Conservation (phyloP, 1,140 invertebrate genomes). For the Lithobius niger region DNA sequence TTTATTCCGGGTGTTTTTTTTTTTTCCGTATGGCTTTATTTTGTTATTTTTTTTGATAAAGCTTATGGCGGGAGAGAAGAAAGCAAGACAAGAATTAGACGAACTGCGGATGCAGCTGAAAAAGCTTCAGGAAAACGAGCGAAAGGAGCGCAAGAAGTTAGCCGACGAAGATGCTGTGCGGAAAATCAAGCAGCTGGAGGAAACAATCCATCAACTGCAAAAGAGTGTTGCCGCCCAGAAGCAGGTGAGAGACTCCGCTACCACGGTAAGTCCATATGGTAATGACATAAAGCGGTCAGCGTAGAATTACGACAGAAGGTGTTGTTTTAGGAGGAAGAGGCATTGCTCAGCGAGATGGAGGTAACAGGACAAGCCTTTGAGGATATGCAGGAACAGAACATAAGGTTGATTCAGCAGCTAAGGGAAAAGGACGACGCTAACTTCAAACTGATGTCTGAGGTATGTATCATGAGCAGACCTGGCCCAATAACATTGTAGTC, state of each 20-base stretch:
- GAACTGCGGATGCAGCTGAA: slow-evolving; percentile 49
- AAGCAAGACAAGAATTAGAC: slow-evolving; percentile 73
- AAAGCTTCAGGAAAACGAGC: slow-evolving; percentile 63
- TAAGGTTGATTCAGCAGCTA: slow-evolving; percentile 84
- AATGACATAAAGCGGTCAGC: not conserved
- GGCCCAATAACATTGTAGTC: too few relatives aligned
- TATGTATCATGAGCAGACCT: too few relatives aligned
- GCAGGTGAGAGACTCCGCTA: slow-evolving; percentile 51
- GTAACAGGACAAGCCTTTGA: slow-evolving; percentile 98
- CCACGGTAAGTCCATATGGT: not conserved
- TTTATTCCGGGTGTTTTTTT: slow-evolving; percentile 2
- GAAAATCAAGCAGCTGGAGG: slow-evolving; percentile 90
- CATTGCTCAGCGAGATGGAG: slow-evolving; percentile 96
- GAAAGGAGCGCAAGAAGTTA: slow-evolving; percentile 79
- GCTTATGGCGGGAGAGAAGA: slow-evolving; percentile 87
- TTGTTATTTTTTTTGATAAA: slow-evolving; percentile 16
- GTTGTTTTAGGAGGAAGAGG: slow-evolving; percentile 73
- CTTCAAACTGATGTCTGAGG: slow-evolving; percentile 97
- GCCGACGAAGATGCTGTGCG: slow-evolving; percentile 88
- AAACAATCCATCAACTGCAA: slow-evolving; percentile 47
- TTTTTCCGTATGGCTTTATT: not conserved
- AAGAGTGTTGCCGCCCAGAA: slow-evolving; percentile 51
- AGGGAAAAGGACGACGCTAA: slow-evolving; percentile 98
- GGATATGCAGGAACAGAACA: slow-evolving; percentile 99
- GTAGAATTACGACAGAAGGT: not conserved